Conservation (phyloP, 2,113 vertebrate genomes). For the Desmodus rotundus region DNA sequence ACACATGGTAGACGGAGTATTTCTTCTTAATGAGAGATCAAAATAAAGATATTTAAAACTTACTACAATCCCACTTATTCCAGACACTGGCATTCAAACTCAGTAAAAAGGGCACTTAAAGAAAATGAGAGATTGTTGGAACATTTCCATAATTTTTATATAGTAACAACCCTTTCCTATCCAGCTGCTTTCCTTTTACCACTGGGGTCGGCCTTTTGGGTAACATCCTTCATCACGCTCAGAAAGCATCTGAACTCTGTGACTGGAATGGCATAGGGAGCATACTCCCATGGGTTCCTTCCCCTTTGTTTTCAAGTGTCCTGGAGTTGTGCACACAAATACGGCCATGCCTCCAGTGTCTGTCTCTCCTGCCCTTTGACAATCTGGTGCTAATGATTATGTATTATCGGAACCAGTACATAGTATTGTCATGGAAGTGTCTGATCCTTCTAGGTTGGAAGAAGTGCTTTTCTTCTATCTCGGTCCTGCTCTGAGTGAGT, state of each 20-base stretch:
- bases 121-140: background rate
- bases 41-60: constrained; percentile 12
- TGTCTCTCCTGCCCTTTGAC: background rate
- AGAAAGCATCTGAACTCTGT: background rate
- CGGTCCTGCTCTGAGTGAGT: background rate
- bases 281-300: background rate
- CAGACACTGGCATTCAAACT: background rate
- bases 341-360: background rate
- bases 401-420: background rate
- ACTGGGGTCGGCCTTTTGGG: background rate
- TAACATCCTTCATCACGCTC: background rate
- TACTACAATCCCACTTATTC: constrained; percentile 12
- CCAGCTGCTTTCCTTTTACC: background rate
- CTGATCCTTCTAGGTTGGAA: background rate
- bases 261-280: background rate
- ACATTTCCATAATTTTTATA: background rate
- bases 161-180: background rate
- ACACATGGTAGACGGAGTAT: background rate
- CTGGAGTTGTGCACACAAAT: background rate
- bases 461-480: background rate
- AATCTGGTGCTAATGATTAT: constrained; percentile 52
- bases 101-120: background rate
- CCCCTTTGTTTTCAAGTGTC: background rate
- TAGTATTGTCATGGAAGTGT: background rate
- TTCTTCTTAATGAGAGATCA: background rate